Conservation (phyloP, 2,113 vertebrate species). For the Pollachius pollachius region DNA sequence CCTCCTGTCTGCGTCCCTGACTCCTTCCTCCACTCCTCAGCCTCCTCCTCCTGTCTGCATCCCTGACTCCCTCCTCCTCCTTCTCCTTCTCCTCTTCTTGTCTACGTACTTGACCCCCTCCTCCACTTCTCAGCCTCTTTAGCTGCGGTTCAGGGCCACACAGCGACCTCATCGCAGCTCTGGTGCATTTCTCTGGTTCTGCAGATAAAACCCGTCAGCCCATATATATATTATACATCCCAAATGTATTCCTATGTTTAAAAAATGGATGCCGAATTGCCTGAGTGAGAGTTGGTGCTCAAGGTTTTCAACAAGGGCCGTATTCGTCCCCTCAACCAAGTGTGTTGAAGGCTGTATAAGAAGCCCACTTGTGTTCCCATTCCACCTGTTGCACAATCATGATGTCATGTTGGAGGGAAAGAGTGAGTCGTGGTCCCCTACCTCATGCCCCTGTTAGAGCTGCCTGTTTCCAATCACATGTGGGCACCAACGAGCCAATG, state of each 20-base stretch:
- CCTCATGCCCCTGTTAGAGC: constrained; percentile 13
- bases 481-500: constrained; percentile 10
- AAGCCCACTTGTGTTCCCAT: constrained; percentile 27
- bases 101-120: constrained; percentile 12
- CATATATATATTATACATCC: too few relatives aligned
- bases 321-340: constrained; percentile 31
- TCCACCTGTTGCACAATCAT: constrained; percentile 60
- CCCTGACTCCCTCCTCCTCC: neutral
- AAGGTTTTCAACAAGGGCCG: constrained; percentile 38
- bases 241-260: too few relatives aligned
- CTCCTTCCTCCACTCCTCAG: neutral
- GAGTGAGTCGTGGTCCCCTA: constrained; percentile 42
- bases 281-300: too few relatives aligned
- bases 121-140: neutral
- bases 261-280: too few relatives aligned
- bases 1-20: neutral
- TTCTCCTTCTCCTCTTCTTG: constrained; percentile 5
- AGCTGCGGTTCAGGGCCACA: constrained; percentile 14
- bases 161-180: too few relatives aligned
- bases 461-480: constrained; percentile 20
- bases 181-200: too few relatives aligned
- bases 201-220: too few relatives aligned
- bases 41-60: neutral
- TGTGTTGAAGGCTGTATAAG: constrained; percentile 9
- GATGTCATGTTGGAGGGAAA: constrained; percentile 58